A percentile compares a stretch with the other conserved stretches of the same genome.
These are phyloP conservation scores for Scelioninae gen. 1 DNA, from an alignment of 2,888 invertebrate species.

Conservation along the genomic window DNA sequence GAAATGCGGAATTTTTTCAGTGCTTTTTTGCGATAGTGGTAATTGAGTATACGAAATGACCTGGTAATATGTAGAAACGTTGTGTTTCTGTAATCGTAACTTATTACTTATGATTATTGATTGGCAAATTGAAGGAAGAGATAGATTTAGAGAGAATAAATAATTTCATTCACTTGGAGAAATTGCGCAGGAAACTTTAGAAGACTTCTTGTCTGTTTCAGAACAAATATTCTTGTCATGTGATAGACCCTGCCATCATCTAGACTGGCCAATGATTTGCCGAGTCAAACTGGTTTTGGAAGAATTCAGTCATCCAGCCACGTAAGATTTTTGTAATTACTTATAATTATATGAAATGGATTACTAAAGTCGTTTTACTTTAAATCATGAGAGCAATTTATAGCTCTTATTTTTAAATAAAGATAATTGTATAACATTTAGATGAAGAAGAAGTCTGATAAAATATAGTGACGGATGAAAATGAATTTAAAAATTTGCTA, in stretches of 20 bases:
- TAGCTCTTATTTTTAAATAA: no score
- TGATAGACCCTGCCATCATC: conserved; percentile 90
- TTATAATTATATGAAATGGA: no score
- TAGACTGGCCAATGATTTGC: conserved; percentile 92
- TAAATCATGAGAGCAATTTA: no score
- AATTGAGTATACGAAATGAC: conserved; percentile 10
- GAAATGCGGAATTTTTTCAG: conserved; percentile 6
- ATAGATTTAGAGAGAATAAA: conserved; percentile 4
- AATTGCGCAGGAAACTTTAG: not conserved
- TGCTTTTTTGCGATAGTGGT: conserved; percentile 3
- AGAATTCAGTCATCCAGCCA: conserved; percentile 89
- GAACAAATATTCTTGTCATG: conserved; percentile 90
- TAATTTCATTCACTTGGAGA: not conserved
- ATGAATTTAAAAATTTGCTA: no score
- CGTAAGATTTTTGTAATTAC: conserved; percentile 85
- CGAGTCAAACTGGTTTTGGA: conserved; percentile 90
- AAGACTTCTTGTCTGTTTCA: conserved; percentile 84
- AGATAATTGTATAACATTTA: no score
- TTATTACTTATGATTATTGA: conserved; percentile 7
- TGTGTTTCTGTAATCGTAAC: conserved; percentile 1
- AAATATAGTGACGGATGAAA: no score
- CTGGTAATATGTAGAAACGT: conserved; percentile 16
- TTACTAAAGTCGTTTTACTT: no score
- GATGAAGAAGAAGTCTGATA: no score
- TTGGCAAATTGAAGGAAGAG: conserved; percentile 3